Conservation (phyloP, 1,140 invertebrate genomes). For the Drosophila albomicans region DNA sequence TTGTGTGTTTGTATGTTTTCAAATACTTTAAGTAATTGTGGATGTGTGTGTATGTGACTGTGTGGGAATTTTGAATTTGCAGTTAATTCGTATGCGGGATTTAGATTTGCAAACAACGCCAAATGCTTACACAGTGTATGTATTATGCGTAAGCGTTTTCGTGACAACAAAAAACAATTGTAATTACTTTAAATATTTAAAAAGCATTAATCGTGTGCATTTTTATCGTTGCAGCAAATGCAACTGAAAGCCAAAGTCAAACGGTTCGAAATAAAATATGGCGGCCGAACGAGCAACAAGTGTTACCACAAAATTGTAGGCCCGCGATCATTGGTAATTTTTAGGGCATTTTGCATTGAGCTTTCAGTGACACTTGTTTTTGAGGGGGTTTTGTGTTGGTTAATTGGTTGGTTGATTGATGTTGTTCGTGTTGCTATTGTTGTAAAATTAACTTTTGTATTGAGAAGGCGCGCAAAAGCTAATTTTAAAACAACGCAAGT, state of each 20-base stretch:
- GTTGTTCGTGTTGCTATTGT: slow-evolving; percentile 51
- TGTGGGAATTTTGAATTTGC: slow-evolving; percentile 62
- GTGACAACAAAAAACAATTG: slow-evolving; percentile 73
- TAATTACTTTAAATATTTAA: slow-evolving; percentile 85
- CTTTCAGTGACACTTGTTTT: slow-evolving; percentile 56
- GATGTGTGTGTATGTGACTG: slow-evolving; percentile 54
- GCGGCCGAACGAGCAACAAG: slow-evolving; percentile 20
- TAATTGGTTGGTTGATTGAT: slow-evolving; percentile 11
- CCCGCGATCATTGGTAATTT: slow-evolving; percentile 11
- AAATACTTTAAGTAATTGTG: slow-evolving; percentile 81
- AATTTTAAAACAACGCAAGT: slow-evolving; percentile 70
- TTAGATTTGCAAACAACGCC: slow-evolving; percentile 33
- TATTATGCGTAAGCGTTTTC: slow-evolving; percentile 40
- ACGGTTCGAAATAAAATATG: slow-evolving; percentile 24
- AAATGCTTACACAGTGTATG: slow-evolving; percentile 29
- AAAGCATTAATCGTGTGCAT: slow-evolving; percentile 73
- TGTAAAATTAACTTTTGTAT: slow-evolving; percentile 70
- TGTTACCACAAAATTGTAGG: slow-evolving; percentile 10
- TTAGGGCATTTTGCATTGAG: slow-evolving; percentile 26
- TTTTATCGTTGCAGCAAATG: slow-evolving; percentile 54
- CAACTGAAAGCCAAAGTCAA: slow-evolving; percentile 71
- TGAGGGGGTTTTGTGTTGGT: background rate
- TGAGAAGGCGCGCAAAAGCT: slow-evolving; percentile 47
- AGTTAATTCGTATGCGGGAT: slow-evolving; percentile 65
- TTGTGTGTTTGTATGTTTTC: slow-evolving; percentile 53